Evolutionary conservation across 1,140 invertebrate species (phyloP).

Genomic region (Drosophila ohnishii): DNA sequence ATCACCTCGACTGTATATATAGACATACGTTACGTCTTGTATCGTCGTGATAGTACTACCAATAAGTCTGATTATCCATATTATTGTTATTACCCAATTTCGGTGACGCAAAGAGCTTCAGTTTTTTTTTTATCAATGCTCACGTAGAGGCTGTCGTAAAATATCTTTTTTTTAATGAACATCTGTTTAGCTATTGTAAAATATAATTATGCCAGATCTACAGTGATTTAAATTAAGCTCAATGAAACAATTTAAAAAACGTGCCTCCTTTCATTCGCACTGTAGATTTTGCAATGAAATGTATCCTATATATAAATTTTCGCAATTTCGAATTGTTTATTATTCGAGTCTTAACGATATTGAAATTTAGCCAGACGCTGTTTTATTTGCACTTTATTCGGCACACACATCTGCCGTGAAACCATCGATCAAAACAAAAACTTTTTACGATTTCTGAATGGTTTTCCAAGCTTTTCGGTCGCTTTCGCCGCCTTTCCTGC

Average conservation of each 20-base stretch:
- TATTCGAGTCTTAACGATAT: conserved; percentile 14
- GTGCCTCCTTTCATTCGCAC: conserved; percentile 8
- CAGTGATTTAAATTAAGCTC: background rate
- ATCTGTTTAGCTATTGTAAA: conserved; percentile 17
- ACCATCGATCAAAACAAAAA: conserved; percentile 43
- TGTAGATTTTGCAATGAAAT: background rate
- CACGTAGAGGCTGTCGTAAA: conserved; percentile 30
- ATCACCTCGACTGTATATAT: background rate
- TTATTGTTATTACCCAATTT: conserved; percentile 33
- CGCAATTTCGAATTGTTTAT: conserved; percentile 17
- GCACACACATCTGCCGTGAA: conserved; percentile 34
- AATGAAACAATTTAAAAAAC: conserved; percentile 6
- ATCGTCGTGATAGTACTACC: conserved; percentile 30
- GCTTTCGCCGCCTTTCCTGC: conserved; percentile 19
- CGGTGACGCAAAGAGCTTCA: conserved; percentile 25
- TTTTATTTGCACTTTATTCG: conserved; percentile 24
- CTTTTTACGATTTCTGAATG: conserved; percentile 38
- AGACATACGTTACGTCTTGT: background rate
- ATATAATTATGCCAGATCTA: conserved; percentile 5
- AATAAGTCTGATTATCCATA: conserved; percentile 41
- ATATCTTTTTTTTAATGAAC: conserved; percentile 4
- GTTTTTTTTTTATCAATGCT: conserved; percentile 13
- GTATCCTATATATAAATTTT: background rate
- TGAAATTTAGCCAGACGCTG: conserved; percentile 11
- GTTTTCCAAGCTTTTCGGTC: conserved; percentile 38